Percentiles rank a stretch among this genome's conserved stretches.
These are phyloP conservation scores for Prosapia bicincta DNA, from an alignment of 2,888 invertebrate genomes.

Conservation along the genomic window DNA sequence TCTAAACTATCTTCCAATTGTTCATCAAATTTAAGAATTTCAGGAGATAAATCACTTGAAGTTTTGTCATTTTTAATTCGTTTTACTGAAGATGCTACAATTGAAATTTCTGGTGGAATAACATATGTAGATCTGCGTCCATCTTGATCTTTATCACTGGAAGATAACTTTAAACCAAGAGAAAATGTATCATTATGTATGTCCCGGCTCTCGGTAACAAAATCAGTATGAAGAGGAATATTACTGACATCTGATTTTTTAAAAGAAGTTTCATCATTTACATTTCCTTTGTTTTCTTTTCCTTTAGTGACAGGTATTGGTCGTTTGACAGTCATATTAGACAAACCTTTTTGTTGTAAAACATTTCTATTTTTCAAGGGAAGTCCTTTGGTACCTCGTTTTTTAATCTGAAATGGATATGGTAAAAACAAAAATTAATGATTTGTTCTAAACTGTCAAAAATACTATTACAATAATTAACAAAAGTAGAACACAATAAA, in stretches of 20 bases:
- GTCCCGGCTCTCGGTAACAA: background rate
- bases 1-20: background rate
- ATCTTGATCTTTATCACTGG: background rate
- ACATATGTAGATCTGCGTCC: background rate
- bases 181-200: background rate
- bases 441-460: too few relatives aligned
- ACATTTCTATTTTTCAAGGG: background rate
- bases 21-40: background rate
- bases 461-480: too few relatives aligned
- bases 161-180: background rate
- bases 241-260: background rate
- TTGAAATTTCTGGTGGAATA: background rate
- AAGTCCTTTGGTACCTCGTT: background rate
- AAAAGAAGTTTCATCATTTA: background rate
- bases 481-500: too few relatives aligned
- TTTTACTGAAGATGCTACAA: background rate
- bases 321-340: too few relatives aligned
- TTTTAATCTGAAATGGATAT: background rate
- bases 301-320: background rate
- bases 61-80: background rate
- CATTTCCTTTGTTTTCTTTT: background rate
- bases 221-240: background rate
- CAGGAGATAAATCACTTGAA: background rate
- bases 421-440: too few relatives aligned
- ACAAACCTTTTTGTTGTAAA: background rate